Base-by-base conservation (phyloP, 1,140 invertebrate species). In the Holcopasites calliopsidis region DNA sequence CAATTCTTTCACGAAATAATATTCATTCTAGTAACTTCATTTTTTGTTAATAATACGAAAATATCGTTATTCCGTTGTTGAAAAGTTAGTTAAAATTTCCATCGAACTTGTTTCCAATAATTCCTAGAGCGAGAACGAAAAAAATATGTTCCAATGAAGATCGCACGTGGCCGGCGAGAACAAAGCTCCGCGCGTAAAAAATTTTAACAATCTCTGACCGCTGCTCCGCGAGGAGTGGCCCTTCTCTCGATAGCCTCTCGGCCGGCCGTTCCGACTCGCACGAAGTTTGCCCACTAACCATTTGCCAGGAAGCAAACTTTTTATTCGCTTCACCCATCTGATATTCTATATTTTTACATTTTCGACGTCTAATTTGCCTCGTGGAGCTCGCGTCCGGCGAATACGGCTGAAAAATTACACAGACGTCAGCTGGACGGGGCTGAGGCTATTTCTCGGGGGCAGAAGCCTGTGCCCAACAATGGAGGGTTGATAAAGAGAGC, bases 381-480 rank as follows among this genome's bases (percentile, higher is more conserved):
- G 10, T 38, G 3, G 52, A 49, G 69, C 61, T 49, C 49, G 18
- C 33, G 50, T 31, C 49, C 5, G 16, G 7, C 16, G 38, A 33
- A 35, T 7, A n/a, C 42, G 23, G 6, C 31, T 38, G 71, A 66
- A 74, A 74, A 74, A 74, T 74, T 74, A 50, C 50, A 66, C 61
- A 42, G 11, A 55, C 35, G 62, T 74, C 71, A 66, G 50, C 21
- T 1, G 62, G 49, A 74, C 50, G 57, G 66, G 66, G 71, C 40
- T 50, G 21, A 7, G 71, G 50, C 66, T 74, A 74, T 74, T 74
- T 74, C 66, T 50, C 28, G n/a, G 28, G 23, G 61, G 28, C 72
- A 40, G 23, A 69, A 50, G 73, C 23, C 23, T 2, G 61, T 66
- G 61, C 47, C 35, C 60, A 44, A 75, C 55, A n/a, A 33, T 50